Evolutionary conservation across 2,797 vertebrate genomes (phyloP).

Genomic region (Acrocephalus scirpaceus): DNA sequence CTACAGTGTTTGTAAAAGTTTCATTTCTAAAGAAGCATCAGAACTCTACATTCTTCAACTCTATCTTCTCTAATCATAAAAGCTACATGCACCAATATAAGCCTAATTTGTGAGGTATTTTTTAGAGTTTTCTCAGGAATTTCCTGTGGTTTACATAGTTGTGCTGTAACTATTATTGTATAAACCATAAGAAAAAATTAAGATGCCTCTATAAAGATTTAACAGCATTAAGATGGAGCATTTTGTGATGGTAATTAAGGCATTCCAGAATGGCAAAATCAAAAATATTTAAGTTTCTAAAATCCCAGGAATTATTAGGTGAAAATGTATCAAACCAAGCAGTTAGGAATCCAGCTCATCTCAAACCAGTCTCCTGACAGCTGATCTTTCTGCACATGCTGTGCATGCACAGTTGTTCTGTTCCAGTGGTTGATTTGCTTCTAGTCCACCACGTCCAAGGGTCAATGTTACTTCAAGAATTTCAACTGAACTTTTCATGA

Average conservation of each 20-base stretch:
- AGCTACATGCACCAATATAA: accelerated
- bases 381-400: not conserved
- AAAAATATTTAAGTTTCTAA: not conserved
- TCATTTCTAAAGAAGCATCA: not conserved
- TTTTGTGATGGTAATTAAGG: not conserved
- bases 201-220: not conserved
- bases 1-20: not conserved
- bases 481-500: not conserved
- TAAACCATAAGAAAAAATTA: not conserved
- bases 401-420: not conserved
- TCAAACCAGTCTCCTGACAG: not conserved
- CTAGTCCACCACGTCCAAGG: not conserved
- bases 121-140: not conserved
- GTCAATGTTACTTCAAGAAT: not conserved
- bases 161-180: not conserved
- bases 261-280: not conserved
- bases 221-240: not conserved
- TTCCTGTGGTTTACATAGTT: not conserved
- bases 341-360: not conserved
- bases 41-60: not conserved
- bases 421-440: not conserved
- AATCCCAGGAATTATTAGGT: not conserved
- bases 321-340: not conserved
- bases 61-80: not conserved
- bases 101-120: not conserved